Conservation (phyloP, 2,888 invertebrate genomes). For the Brachylomia viminalis region DNA sequence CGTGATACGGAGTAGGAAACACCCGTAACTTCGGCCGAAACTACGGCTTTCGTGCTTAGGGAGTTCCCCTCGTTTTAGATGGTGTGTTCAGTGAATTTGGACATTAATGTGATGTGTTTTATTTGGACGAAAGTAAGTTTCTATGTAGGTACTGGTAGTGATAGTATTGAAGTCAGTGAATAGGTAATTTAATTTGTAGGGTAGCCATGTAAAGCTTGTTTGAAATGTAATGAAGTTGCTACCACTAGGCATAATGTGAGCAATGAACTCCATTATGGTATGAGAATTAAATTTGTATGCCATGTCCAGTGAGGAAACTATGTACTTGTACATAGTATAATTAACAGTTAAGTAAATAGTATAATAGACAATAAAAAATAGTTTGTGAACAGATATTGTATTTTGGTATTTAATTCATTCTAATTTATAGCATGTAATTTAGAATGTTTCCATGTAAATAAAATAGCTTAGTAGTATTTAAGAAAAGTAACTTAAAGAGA, state of each 20-base stretch:
- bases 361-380: slow-evolving; percentile 41
- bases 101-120: slow-evolving; percentile 17
- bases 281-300: neutral
- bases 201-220: neutral
- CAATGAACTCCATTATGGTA: neutral
- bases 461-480: neutral
- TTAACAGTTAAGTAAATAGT: neutral
- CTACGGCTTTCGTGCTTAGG: no score
- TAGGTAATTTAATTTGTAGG: neutral
- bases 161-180: no score
- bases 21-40: no score
- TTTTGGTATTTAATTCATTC: slow-evolving; percentile 53
- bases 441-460: slow-evolving; percentile 53
- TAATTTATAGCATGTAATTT: slow-evolving; percentile 5
- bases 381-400: slow-evolving; percentile 48
- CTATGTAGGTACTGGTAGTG: neutral
- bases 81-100: neutral
- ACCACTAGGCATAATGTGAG: neutral
- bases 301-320: neutral
- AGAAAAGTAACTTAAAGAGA: slow-evolving; percentile 17
- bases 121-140: neutral
- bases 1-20: no score
- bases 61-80: no score
- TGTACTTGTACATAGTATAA: neutral
- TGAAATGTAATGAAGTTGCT: neutral